Evolutionary conservation across 2,888 invertebrate species (phyloP).

Genomic region (Eurytoma adleriae): DNA sequence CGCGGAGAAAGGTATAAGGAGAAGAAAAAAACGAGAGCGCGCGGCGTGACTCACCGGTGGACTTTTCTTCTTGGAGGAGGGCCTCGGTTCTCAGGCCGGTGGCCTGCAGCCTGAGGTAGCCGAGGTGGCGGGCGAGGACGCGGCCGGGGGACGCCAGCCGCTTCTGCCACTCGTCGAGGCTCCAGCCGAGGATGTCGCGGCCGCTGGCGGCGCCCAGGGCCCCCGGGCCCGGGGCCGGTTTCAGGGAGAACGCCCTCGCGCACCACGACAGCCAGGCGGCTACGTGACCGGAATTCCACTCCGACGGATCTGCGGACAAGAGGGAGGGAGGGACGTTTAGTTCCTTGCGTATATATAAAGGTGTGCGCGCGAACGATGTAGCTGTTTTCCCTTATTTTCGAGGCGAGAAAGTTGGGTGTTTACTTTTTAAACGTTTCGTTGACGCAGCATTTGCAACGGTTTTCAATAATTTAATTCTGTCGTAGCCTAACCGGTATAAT

Average conservation of each 20-base stretch:
- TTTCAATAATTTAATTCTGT: too few species aligned
- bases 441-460: too few species aligned
- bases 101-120: conserved; percentile 79
- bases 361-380: too few species aligned
- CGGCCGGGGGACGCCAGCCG: conserved; percentile 76
- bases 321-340: neutral
- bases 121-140: conserved; percentile 81
- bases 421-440: too few species aligned
- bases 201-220: conserved; percentile 80
- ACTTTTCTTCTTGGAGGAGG: conserved; percentile 71
- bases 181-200: conserved; percentile 79
- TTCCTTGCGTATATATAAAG: too few species aligned
- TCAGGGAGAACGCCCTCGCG: conserved; percentile 79
- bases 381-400: too few species aligned
- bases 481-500: too few species aligned
- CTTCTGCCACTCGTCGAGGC: conserved; percentile 80
- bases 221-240: conserved; percentile 77
- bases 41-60: conserved; percentile 48
- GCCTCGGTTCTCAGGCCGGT: conserved; percentile 80
- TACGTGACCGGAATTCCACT: conserved; percentile 81
- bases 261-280: conserved; percentile 82
- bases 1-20: conserved; percentile 1
- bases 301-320: conserved; percentile 78
- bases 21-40: neutral
- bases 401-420: too few species aligned